These are phyloP conservation scores for Tinamus guttatus DNA, from an alignment of 2,113 vertebrate species.

Conservation along the genomic window DNA sequence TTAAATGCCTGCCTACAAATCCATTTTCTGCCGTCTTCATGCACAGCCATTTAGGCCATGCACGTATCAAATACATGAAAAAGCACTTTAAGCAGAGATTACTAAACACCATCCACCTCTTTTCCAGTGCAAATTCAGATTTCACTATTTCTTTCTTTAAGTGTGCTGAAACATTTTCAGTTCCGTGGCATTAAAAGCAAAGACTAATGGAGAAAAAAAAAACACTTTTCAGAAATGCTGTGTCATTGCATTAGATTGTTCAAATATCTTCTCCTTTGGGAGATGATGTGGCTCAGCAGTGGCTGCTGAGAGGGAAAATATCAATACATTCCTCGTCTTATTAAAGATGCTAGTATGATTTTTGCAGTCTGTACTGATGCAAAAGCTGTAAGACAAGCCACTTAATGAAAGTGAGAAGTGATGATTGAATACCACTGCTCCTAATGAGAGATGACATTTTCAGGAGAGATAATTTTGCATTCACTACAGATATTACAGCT, in stretches of 20 bases:
- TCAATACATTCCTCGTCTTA: not conserved
- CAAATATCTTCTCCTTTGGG: not conserved
- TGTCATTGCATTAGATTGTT: slow-evolving; percentile 5
- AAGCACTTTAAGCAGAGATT: not conserved
- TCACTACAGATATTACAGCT: not conserved
- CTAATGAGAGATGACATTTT: not conserved
- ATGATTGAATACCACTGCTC: not conserved
- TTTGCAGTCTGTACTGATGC: not conserved
- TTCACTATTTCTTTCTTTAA: not conserved
- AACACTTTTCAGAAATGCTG: slow-evolving; percentile 28
- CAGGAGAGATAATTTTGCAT: not conserved
- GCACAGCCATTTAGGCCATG: not conserved
- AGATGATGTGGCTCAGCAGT: not conserved
- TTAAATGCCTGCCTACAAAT: not conserved
- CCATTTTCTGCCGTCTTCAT: not conserved
- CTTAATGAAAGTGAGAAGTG: not conserved
- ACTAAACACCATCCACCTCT: not conserved
- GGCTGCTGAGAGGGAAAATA: not conserved
- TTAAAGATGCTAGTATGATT: not conserved
- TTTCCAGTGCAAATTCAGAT: not conserved
- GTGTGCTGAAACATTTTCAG: not conserved
- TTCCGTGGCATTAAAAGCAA: not conserved
- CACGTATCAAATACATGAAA: not conserved
- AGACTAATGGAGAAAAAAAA: not conserved
- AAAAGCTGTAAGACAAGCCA: not conserved